phyloP scores from a whole-genome alignment of 92 coral and sea anemone genomes.

The Actinostola sp. region DNA sequence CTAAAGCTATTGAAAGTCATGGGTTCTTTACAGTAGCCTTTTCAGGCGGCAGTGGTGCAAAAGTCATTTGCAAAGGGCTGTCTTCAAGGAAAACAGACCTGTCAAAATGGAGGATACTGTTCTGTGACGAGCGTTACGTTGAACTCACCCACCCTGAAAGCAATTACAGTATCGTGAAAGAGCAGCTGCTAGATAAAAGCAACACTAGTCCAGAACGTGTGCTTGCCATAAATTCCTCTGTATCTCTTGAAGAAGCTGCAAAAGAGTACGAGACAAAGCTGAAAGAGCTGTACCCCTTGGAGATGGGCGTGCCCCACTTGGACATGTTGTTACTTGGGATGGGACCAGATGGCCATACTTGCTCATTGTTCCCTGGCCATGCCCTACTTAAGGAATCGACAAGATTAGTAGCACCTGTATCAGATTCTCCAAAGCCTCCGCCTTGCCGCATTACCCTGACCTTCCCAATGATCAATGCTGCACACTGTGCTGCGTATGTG shows the following conservation, averaged over 20 bases:
- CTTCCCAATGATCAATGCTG: slow-evolving; percentile 79
- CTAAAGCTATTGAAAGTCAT: slow-evolving; percentile 75
- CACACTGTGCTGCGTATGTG: slow-evolving; percentile 82
- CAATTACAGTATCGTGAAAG: slow-evolving; percentile 82
- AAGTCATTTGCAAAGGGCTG: slow-evolving; percentile 86
- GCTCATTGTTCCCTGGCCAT: slow-evolving; percentile 94
- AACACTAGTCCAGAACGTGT: slow-evolving; percentile 63
- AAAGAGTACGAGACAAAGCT: slow-evolving; percentile 76
- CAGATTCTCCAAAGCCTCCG: slow-evolving; percentile 98
- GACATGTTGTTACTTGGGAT: slow-evolving; percentile 92
- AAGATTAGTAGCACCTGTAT: slow-evolving; percentile 89
- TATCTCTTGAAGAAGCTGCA: slow-evolving; percentile 85
- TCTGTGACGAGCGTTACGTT: slow-evolving; percentile 96
- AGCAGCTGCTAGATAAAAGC: slow-evolving; percentile 72
- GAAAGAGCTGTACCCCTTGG: slow-evolving; percentile 59
- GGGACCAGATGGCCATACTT: slow-evolving; percentile 98
- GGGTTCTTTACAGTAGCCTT: slow-evolving; percentile 92
- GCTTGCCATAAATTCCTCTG: slow-evolving; percentile 61
- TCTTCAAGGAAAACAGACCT: slow-evolving; percentile 58
- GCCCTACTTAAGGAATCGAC: slow-evolving; percentile 69
- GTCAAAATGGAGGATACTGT: slow-evolving; percentile 87
- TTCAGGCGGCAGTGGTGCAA: slow-evolving; percentile 97
- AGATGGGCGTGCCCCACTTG: slow-evolving; percentile 48
- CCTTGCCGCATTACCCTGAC: slow-evolving; percentile 91
- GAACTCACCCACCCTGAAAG: slow-evolving; percentile 82